Base-by-base conservation (phyloP, 2,888 invertebrate genomes). In the Dynastes grantii region DNA sequence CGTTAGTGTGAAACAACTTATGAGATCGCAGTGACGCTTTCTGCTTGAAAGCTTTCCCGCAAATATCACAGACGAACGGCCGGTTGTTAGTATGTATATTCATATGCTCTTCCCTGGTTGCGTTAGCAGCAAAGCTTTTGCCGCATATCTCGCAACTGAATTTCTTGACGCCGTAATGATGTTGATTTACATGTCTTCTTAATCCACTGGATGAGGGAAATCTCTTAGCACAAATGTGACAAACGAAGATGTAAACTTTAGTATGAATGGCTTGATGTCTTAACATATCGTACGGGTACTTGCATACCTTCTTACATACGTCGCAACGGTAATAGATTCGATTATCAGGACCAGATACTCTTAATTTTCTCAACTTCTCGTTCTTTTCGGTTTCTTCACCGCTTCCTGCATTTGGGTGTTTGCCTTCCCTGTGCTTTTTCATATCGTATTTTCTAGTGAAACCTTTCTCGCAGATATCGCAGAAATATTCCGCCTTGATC, bases 41-140 rank as follows among this genome's bases (percentile, higher is more conserved):
- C 0, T 92, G 91, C 70, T 90, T 90, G 80, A 90, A 91, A 3
- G 89, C 88, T 81, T 89, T 90, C 0, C 91, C 91, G 85, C 92
- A 92, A 51, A 87, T 82, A 77, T 91, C 91, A 83, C 92, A 92
- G 29, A 91, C 87, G 85, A 89, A 91, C 0, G 90, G 90, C 53
- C 91, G 84, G 63, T 81, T 82, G 11, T 88, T 86, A 0, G 88
- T 87, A 83, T 92, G 92, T 9, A 90, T 89, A 27, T 87, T 88
- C 76, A 87, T 81, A 84, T 92, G 92, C 81, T 92, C 91, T 16
- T 88, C 88, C 58, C 90, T 87, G 16, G 91, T 90, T 1, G 87
- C 85, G 80, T 89, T 89, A 4, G 91, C 88, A 0, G 91, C 87
- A 85, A 92, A 92, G 4, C 86, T 83, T 58, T 88, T 89, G 8